Conservation (phyloP, 1,140 invertebrate species). For the Odontomachus brunneus region DNA sequence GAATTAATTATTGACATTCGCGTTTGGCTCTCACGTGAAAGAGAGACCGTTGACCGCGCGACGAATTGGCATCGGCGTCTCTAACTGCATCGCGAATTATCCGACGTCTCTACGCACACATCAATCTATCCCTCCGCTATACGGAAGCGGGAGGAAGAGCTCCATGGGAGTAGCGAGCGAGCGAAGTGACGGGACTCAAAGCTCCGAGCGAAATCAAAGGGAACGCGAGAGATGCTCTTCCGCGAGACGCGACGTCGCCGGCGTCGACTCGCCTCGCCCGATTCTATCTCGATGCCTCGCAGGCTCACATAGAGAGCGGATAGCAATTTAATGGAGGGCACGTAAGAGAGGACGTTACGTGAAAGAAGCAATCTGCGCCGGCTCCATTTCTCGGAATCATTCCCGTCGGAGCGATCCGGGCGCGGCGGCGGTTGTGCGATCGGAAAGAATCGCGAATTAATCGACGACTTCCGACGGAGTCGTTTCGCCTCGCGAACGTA, state of each 20-base stretch:
- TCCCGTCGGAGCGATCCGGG: slow-evolving; percentile 14
- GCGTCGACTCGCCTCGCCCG: slow-evolving; percentile 19
- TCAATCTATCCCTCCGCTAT: neutral
- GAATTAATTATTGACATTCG: too few relatives aligned
- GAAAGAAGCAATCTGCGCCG: slow-evolving; percentile 40
- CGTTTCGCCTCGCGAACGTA: slow-evolving; percentile 18
- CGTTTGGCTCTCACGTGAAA: too few relatives aligned
- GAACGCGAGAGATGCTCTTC: slow-evolving; percentile 27
- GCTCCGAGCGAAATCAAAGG: slow-evolving; percentile 65
- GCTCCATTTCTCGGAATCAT: slow-evolving; percentile 44
- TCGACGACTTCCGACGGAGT: slow-evolving; percentile 51
- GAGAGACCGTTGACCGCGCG: neutral
- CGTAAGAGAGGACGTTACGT: slow-evolving; percentile 34
- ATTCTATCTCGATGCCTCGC: slow-evolving; percentile 46
- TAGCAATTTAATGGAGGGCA: slow-evolving; percentile 59
- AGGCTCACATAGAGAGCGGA: slow-evolving; percentile 55
- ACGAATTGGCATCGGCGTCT: slow-evolving; percentile 3
- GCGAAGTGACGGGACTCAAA: slow-evolving; percentile 37
- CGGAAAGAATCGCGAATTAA: slow-evolving; percentile 34
- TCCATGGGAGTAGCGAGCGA: neutral
- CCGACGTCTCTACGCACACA: neutral
- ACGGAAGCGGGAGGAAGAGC: slow-evolving; percentile 34
- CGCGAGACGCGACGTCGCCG: slow-evolving; percentile 41
- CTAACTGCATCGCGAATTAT: slow-evolving; percentile 49
- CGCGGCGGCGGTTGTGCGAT: slow-evolving; percentile 34